Evolutionary conservation across 2,797 vertebrate genomes (phyloP).

Genomic region (Rachycentron canadum): DNA sequence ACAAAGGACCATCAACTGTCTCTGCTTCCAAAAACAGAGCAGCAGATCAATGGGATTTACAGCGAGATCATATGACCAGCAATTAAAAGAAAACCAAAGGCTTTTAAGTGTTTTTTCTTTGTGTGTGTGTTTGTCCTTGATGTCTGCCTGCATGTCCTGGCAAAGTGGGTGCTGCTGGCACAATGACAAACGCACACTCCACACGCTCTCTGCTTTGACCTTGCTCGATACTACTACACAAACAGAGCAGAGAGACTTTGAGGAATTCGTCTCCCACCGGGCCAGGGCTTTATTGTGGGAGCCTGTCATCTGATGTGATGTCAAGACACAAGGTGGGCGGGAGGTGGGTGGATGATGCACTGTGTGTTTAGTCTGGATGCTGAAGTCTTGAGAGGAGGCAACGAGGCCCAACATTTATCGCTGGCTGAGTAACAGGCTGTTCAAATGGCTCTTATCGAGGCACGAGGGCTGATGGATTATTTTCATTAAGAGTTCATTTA

Average conservation of each 20-base stretch:
- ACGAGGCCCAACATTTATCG: background rate
- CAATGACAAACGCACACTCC: constrained; percentile 33
- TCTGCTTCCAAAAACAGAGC: constrained; percentile 53
- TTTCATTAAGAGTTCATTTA: background rate
- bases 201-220: constrained; percentile 51
- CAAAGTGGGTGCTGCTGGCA: constrained; percentile 34
- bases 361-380: constrained; percentile 45
- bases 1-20: constrained; percentile 10
- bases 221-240: constrained; percentile 36
- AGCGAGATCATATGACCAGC: constrained; percentile 56
- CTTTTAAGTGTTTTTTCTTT: constrained; percentile 29
- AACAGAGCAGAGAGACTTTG: constrained; percentile 44
- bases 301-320: constrained; percentile 5
- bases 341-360: background rate
- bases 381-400: background rate
- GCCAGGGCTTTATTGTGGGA: background rate
- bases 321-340: background rate
- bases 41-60: constrained; percentile 61
- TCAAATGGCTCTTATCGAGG: background rate
- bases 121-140: constrained; percentile 54
- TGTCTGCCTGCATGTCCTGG: constrained; percentile 43
- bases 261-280: constrained; percentile 45
- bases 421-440: background rate
- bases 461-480: background rate
- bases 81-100: constrained; percentile 59